Evolutionary conservation across 2,888 invertebrate species (phyloP), one percentile per base, ranked within the genome.

Genomic region (Sicus ferrugineus): DNA sequence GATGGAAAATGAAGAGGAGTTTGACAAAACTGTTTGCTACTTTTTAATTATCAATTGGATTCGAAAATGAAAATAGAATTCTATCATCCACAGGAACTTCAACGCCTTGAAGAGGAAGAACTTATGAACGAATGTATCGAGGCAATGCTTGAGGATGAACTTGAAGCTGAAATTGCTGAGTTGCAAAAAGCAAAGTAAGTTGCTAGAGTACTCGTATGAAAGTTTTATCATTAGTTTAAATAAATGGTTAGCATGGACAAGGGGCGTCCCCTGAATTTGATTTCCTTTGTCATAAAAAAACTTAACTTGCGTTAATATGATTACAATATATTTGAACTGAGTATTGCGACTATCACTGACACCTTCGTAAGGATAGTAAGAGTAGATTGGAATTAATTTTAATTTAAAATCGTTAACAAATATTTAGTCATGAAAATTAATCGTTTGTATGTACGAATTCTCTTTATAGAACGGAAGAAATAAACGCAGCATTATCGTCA

Each of bases 1-100:
- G 96, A 96, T 96, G 95, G 96, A 95, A 82, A 92, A 95, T 79
- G 93, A 95, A 80, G 96, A 96, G 79, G 95, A 95, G 80, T 95
- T 95, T 81, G 95, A 96, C 80, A 93, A 93, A 84, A 92, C 94
- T 89, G 95, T 94, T 84, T 76, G 78, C 73, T 16, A 52, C n/a
- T 4, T 46, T 16, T 28, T 5, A 31, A 26, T 50, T 11, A 31
- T 7, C 23, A 28, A 23, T 42, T 16, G 14, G n/a, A 28, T 26
- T 28, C 26, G 2, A 28, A 28, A 54, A 14, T 54, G n/a, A n/a
- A n/a, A n/a, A n/a, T n/a, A n/a, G n/a, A n/a, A 1, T 26, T 19
- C 5, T 7, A 21, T 31, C 30, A 48, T 64, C 23, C 30, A 0
- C 80, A 94, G 93, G 94, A 94, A 72, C 89, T 94, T 87, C 92